These are phyloP conservation scores for Apodemia duryi DNA, from an alignment of 2,888 invertebrate genomes.

Conservation along the genomic window DNA sequence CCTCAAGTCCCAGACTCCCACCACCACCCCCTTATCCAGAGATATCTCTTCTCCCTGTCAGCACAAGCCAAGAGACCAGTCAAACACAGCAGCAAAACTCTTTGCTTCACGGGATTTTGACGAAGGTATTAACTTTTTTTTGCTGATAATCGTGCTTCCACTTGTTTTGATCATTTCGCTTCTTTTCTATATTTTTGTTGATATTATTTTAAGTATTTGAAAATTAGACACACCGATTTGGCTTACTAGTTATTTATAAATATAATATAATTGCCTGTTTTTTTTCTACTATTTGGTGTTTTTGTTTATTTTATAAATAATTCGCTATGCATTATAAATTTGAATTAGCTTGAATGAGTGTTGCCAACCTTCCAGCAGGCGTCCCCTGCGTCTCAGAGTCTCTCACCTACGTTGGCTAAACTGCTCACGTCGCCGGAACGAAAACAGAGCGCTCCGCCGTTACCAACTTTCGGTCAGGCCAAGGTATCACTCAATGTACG, in stretches of 20 bases:
- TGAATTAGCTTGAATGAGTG: constrained; percentile 68
- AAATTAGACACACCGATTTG: constrained; percentile 11
- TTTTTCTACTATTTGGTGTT: constrained; percentile 13
- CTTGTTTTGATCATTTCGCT: constrained; percentile 12
- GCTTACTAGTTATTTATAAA: constrained; percentile 9
- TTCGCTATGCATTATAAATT: constrained; percentile 39
- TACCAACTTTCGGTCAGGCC: constrained; percentile 76
- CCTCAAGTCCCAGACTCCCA: constrained; percentile 65
- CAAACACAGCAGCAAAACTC: constrained; percentile 76
- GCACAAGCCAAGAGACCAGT: constrained; percentile 49
- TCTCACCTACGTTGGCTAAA: constrained; percentile 89
- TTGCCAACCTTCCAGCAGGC: constrained; percentile 78
- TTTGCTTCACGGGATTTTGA: constrained; percentile 87
- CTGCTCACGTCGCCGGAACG: constrained; percentile 85
- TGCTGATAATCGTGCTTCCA: background rate
- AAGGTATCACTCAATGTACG: constrained; percentile 67
- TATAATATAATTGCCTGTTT: constrained; percentile 16
- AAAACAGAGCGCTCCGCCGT: constrained; percentile 64
- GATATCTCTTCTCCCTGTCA: constrained; percentile 87
- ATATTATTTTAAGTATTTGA: constrained; percentile 7
- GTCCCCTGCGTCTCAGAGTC: constrained; percentile 79
- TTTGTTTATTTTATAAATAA: constrained; percentile 6
- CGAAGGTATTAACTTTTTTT: constrained; percentile 72
- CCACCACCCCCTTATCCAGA: constrained; percentile 87
- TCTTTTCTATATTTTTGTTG: constrained; percentile 9